These are phyloP conservation scores for Eublepharis macularius DNA, from an alignment of 2,113 vertebrate species.

Conservation along the genomic window DNA sequence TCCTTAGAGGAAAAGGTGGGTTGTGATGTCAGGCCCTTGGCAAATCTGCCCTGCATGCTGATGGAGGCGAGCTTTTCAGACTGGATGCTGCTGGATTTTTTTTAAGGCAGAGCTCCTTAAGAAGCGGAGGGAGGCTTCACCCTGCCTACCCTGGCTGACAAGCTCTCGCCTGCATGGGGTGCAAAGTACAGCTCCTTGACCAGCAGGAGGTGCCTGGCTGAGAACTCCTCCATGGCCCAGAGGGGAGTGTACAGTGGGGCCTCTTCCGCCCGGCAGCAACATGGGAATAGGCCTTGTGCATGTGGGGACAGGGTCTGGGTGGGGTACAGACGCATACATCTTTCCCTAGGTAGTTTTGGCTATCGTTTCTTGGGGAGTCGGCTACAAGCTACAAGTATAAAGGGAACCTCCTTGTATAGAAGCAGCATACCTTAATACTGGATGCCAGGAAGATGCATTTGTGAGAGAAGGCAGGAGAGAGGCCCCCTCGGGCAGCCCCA, in stretches of 20 bases:
- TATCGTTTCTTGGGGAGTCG: too few species aligned
- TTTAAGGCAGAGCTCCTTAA: too few species aligned
- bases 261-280: neutral
- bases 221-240: neutral
- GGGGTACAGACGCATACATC: neutral
- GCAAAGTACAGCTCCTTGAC: neutral
- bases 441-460: neutral
- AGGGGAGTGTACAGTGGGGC: neutral
- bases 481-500: neutral
- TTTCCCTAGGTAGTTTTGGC: neutral
- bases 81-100: too few species aligned
- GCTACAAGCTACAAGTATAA: too few species aligned
- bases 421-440: neutral
- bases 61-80: neutral
- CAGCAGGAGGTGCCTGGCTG: neutral
- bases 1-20: neutral
- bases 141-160: too few species aligned
- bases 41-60: neutral
- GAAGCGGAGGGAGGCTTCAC: too few species aligned
- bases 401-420: neutral
- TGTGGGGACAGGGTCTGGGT: neutral
- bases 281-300: neutral
- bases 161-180: too few species aligned
- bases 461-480: too few species aligned
- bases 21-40: neutral